Evolutionary conservation across 2,888 invertebrate genomes (phyloP).

Genomic region (Thumatha senex): DNA sequence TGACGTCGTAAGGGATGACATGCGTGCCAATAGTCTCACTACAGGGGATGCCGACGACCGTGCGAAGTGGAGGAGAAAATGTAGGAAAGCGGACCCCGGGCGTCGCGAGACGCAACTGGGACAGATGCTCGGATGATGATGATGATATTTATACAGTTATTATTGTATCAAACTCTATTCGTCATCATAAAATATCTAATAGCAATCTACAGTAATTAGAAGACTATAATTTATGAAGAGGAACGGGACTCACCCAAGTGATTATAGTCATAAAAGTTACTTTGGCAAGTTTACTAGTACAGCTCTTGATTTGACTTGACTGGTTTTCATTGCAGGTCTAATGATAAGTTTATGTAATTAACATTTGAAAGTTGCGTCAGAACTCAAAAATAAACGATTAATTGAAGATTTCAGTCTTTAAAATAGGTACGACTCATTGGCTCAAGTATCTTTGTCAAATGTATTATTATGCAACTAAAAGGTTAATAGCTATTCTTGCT

Average conservation of each 20-base stretch:
- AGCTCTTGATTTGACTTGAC: conserved; percentile 29
- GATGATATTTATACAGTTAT: not conserved
- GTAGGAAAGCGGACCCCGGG: no score
- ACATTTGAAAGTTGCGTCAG: conserved; percentile 20
- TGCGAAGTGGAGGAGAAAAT: no score
- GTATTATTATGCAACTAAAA: conserved; percentile 20
- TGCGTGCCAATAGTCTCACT: no score
- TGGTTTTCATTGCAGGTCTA: conserved; percentile 19
- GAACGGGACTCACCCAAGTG: conserved; percentile 9
- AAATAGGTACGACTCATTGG: conserved; percentile 3
- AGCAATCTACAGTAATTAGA: not conserved
- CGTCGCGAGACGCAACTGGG: no score
- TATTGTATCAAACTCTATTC: not conserved
- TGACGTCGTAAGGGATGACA: no score
- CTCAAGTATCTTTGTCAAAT: conserved; percentile 2
- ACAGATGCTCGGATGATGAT: no score
- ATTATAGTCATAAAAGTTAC: conserved; percentile 10
- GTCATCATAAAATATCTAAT: not conserved
- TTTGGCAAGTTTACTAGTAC: conserved; percentile 14
- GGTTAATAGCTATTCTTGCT: conserved; percentile 13
- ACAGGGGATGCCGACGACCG: no score
- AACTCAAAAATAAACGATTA: conserved; percentile 1
- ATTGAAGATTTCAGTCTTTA: not conserved
- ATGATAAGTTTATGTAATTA: conserved; percentile 24
- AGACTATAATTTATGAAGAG: conserved; percentile 4